Base-by-base conservation (phyloP, 2,797 vertebrate species). In the Microchirus variegatus region DNA sequence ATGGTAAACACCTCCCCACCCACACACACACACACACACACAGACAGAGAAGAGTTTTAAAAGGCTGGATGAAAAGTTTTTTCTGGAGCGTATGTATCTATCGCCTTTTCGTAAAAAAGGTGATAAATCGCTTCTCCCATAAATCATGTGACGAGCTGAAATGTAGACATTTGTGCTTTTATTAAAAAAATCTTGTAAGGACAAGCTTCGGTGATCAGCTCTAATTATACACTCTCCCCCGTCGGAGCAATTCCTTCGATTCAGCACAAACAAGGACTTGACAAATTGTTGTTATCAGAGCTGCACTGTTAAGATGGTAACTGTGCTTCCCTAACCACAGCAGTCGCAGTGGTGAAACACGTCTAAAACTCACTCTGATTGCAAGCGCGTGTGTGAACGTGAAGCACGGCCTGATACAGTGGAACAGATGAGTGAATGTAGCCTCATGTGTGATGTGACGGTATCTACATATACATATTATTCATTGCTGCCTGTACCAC, bases 381-480 rank as follows among this genome's bases (percentile, higher is more conserved):
- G 40, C 19, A 14, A 10, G 8, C 37, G 40, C 60, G 49, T 37
- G 19, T 10, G 9, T 41, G 45, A 10, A 14, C 2, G 49, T 4
- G 70, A 78, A 73, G 67, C 43, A 11, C 49, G 31, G 71, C 70
- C 80, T 83, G 80, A 88, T 85, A 85, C 75, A 87, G 63, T 73
- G 75, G 60, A 81, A 83, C 77, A 70, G 70, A 87, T 84, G 75
- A 60, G 62, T 82, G 82, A 82, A 80, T 67, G n/a, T n/a, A 51
- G 72, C 67, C 67, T 80, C 15, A 59, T 68, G 43, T 85, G 78
- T 80, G 67, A 78, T 73, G 55, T n/a, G 65, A 77, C 80, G 73
- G 80, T 86, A 80, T 83, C 73, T 85, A 84, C 81, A 83, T 83
- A 77, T 78, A 89, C 84, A 87, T 91, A 86, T 89, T 90, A 88